A percentile compares a stretch with the other conserved stretches of the same genome.
Conservation (phyloP, 2,797 vertebrate genomes). For the Buphagus erythrorhynchus region DNA sequence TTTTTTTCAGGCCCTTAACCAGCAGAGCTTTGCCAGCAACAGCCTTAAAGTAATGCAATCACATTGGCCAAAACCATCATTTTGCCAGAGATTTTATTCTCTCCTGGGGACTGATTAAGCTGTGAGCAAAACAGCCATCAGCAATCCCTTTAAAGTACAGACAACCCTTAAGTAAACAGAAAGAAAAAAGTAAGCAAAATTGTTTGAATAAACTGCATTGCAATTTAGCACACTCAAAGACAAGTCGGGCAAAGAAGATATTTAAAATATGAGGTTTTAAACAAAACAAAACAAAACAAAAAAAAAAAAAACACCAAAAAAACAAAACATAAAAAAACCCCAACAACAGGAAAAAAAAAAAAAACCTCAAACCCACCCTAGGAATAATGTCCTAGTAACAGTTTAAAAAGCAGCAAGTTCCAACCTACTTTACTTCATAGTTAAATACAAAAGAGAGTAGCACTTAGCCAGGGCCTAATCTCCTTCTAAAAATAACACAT, state of each 20-base stretch:
- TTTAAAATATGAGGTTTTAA: background rate
- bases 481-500: conserved; percentile 1
- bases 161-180: background rate
- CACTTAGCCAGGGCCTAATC: background rate
- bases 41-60: conserved; percentile 4
- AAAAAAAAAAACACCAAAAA: too few species aligned
- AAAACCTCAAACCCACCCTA: background rate
- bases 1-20: background rate
- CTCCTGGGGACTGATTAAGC: background rate
- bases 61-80: conserved; percentile 19
- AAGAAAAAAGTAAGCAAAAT: background rate
- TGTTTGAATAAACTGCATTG: background rate
- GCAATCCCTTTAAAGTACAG: conserved; percentile 22
- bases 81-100: conserved; percentile 26
- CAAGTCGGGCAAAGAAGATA: background rate
- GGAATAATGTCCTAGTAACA: background rate
- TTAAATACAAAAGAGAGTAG: background rate
- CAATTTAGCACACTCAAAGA: background rate
- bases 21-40: background rate
- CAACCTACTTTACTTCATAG: background rate
- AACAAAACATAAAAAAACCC: too few species aligned
- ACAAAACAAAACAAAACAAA: too few species aligned
- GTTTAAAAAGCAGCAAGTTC: background rate
- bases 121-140: conserved; percentile 11
- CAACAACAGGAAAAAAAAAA: too few species aligned